Percentiles rank a stretch among this genome's conserved stretches.
These are phyloP conservation scores for Xenentodon cancila DNA, from an alignment of 2,797 vertebrate genomes.

Conservation along the genomic window DNA sequence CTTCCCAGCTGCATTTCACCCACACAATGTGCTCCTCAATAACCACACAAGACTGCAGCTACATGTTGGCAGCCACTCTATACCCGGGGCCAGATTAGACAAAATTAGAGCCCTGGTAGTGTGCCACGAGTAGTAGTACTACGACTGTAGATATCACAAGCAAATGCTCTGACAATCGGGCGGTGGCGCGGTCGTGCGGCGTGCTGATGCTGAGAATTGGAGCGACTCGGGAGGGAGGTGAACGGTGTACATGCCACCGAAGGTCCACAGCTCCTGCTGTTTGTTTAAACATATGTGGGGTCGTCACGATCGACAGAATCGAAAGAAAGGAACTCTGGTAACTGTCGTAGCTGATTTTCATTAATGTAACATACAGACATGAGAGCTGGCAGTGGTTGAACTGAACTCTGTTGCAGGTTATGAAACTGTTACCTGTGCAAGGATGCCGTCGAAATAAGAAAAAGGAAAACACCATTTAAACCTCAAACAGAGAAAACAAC, in stretches of 20 bases:
- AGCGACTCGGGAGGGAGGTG: neutral
- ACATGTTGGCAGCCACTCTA: slow-evolving; percentile 35
- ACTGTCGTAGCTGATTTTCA: too few relatives aligned
- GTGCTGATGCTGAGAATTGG: neutral
- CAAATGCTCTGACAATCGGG: slow-evolving; percentile 12
- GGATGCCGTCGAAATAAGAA: too few relatives aligned
- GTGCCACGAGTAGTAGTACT: slow-evolving; percentile 36
- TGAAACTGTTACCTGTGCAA: too few relatives aligned
- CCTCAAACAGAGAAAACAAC: too few relatives aligned
- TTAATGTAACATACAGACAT: too few relatives aligned
- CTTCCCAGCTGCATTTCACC: neutral
- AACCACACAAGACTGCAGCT: slow-evolving; percentile 30
- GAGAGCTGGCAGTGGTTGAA: too few relatives aligned
- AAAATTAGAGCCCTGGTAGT: slow-evolving; percentile 46
- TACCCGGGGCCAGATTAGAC: slow-evolving; percentile 32
- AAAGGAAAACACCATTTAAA: too few relatives aligned
- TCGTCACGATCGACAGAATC: too few relatives aligned
- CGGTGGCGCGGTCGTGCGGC: neutral
- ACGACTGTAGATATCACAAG: slow-evolving; percentile 10
- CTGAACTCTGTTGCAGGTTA: too few relatives aligned
- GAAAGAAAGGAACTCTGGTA: too few relatives aligned
- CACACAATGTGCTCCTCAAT: slow-evolving; percentile 1
- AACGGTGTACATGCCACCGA: neutral
- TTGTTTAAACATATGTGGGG: too few relatives aligned
- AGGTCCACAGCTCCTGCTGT: too few relatives aligned